Base-by-base conservation (phyloP, 2,113 vertebrate genomes). In the Corythornis madagascariensis region DNA sequence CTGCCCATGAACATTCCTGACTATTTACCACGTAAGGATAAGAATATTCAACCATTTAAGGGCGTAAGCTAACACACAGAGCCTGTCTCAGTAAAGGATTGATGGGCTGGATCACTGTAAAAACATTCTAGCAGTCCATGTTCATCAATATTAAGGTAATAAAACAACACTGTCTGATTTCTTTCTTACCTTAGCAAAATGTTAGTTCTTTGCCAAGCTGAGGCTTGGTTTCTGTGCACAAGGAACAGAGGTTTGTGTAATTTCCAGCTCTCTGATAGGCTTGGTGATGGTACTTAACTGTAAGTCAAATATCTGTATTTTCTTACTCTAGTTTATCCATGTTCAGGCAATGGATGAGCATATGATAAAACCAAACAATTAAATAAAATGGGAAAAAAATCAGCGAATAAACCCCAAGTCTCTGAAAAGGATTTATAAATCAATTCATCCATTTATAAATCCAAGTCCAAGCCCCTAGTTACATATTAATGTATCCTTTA, bases 1-100 rank as follows among this genome's bases (percentile, higher is more conserved):
- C 89, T 93, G 83, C 83, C 91, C 64, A 60, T 92, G 91, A 91
- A 91, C 92, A 95, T 96, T 96, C 94, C 94, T 95, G 89, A 75
- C 78, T 74, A 90, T 96, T 87, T 69, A 94, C 91, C 84, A 95
- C 91, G 92, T 77, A 83, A 90, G 64, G 75, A 81, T 92, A 96
- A 96, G 92, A 95, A 96, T 96, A 89, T 93, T 96, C 89, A 85
- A 55, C 91, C 94, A 89, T 95, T 93, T 96, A 96, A 94, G 92
- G 94, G 43, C 81, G 74, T 91, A 74, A 92, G 60, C 60, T 83
- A 88, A 84, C 47, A 83, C 78, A 53, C 43, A 67, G 74, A 75
- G 82, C 61, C 69, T 77, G 38, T 65, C 33, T 91, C 89, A 92
- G 74, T 65, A 76, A 87, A 80, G 74, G 70, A 76, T 70, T 76